A percentile compares a stretch with the other conserved stretches of the same genome.
Conservation (phyloP, 2,113 vertebrate genomes). For the Stomatorhinus ivindoensis region DNA sequence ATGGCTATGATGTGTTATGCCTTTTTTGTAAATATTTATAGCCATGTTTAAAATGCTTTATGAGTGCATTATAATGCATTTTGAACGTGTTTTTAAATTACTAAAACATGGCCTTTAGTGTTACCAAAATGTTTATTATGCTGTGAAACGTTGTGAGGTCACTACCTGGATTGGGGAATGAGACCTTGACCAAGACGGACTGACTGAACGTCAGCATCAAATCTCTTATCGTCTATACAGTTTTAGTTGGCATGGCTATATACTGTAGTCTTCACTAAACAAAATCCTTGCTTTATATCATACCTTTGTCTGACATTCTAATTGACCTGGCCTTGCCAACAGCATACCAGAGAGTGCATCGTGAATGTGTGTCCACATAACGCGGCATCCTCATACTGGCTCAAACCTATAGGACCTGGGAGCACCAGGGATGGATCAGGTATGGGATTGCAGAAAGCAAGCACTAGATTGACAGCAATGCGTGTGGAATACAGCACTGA, state of each 20-base stretch:
- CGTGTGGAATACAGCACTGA: neutral
- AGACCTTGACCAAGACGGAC: neutral
- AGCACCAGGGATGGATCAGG: neutral
- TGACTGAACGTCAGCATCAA: neutral
- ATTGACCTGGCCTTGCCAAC: neutral
- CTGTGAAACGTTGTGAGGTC: neutral
- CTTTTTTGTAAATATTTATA: no score
- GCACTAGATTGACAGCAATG: neutral
- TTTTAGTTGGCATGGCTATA: neutral
- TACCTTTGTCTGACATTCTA: neutral
- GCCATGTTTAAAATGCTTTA: no score
- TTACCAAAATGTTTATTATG: neutral
- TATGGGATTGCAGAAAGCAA: neutral
- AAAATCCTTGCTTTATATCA: neutral
- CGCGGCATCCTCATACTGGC: neutral
- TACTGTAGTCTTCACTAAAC: neutral
- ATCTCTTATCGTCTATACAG: neutral
- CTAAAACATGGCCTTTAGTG: no score
- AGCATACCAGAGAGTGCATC: neutral
- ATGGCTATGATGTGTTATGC: no score
- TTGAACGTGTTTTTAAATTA: no score
- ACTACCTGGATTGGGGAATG: neutral
- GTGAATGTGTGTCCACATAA: neutral
- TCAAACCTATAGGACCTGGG: neutral
- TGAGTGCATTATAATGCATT: no score